Evolutionary conservation across 2,888 invertebrate species (phyloP).

Genomic region (Apamea monoglypha): DNA sequence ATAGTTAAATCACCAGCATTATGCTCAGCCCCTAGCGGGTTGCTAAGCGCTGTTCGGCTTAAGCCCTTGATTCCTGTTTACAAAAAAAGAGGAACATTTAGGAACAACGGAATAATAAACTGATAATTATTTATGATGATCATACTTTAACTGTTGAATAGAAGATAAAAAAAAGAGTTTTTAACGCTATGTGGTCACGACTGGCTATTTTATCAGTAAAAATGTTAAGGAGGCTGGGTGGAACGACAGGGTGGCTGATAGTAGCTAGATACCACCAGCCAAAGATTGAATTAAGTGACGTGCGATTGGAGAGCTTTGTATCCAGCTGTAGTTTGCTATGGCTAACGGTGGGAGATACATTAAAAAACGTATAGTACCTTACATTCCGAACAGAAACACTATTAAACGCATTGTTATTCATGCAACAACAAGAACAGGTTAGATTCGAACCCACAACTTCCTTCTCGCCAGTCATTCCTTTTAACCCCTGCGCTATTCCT

Average conservation of each 20-base stretch:
- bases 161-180: too few relatives aligned
- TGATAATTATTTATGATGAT: too few relatives aligned
- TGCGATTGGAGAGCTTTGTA: neutral
- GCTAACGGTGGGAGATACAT: neutral
- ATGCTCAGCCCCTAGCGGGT: neutral
- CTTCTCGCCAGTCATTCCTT: neutral
- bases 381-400: neutral
- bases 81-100: too few relatives aligned
- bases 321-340: neutral
- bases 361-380: neutral
- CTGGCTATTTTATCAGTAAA: neutral
- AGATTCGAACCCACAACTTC: conserved; percentile 1
- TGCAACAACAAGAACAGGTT: neutral
- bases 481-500: neutral
- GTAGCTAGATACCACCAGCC: neutral
- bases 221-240: neutral
- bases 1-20: too few relatives aligned
- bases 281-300: neutral
- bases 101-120: too few relatives aligned
- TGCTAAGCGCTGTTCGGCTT: neutral
- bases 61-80: too few relatives aligned
- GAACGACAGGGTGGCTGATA: neutral
- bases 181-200: neutral
- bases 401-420: too few relatives aligned
- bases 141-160: too few relatives aligned